Base-by-base conservation (phyloP, 2,113 vertebrate genomes). In the Helogale parvula region DNA sequence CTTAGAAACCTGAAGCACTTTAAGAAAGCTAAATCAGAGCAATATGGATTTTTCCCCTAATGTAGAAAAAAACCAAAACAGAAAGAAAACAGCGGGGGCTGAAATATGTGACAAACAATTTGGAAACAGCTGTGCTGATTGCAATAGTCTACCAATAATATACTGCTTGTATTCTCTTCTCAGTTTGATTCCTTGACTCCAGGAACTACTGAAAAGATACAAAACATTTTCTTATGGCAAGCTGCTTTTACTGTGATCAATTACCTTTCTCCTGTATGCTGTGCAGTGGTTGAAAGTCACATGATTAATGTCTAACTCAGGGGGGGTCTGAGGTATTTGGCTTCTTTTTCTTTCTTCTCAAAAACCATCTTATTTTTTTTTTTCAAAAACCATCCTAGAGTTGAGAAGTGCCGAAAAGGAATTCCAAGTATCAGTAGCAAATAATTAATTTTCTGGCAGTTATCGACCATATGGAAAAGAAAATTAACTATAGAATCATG, bases 41-140 rank as follows among this genome's bases (percentile, higher is more conserved):
- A 77, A 65, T 95, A 90, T 16, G 41, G 88, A 90, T 93, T 92
- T 94, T 76, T 10, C 13, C 1, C 9, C 77, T 31, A 88, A 79
- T 31, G 50, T 35, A 87, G 19, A 77, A 50, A 76, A 89, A 76
- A 77, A 45, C n/a, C n/a, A 63, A 72, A 15, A 29, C 38, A 35
- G 38, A 85, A 60, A 35, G 13, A 86, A 96, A 76, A 65, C 83
- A 80, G 90, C 41, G 1, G 10, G 33, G 19, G 12, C 57, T 83
- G 29, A 85, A 96, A 97, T 97, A 96, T 84, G 93, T 69, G 79
- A 86, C 97, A 97, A 94, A 81, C 54, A 77, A 71, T 94, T 96
- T 96, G 93, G 96, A 85, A 80, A 23, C 2, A 31, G 85, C 35
- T 89, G 35, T 80, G 81, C 47, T 35, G 77, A 90, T 76, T 94